A percentile compares a stretch with the other conserved stretches of the same genome.
Conservation (phyloP, 2,113 vertebrate species). For the Suncus etruscus region DNA sequence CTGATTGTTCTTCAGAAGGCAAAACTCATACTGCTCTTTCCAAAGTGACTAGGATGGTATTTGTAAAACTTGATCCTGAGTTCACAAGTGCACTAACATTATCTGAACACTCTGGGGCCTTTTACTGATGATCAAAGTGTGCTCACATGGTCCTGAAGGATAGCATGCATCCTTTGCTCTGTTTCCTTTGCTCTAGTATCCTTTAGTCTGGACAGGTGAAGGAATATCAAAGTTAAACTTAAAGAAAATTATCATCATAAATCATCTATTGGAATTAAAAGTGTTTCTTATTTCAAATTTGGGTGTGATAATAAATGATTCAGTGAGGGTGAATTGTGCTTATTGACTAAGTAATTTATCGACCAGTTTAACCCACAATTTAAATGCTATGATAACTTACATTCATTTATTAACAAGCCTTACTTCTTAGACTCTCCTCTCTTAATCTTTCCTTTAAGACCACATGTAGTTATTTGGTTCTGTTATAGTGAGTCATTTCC, state of each 20-base stretch:
- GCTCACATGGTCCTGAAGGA: neutral
- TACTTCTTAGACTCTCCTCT: neutral
- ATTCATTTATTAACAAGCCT: neutral
- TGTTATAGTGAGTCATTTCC: too few relatives aligned
- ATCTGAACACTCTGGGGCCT: neutral
- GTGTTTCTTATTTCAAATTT: neutral
- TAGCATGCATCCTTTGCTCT: too few relatives aligned
- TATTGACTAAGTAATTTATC: neutral
- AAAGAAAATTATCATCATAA: neutral
- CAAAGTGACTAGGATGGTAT: neutral
- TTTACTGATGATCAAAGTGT: too few relatives aligned
- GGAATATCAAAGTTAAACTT: constrained; percentile 30
- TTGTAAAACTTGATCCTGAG: neutral
- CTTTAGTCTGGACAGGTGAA: neutral
- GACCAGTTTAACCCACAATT: neutral
- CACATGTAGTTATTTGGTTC: neutral
- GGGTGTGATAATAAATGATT: neutral
- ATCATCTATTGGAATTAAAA: constrained; percentile 22
- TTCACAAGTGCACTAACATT: neutral
- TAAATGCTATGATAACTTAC: neutral
- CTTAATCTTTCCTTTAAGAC: neutral
- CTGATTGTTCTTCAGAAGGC: neutral
- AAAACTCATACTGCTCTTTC: neutral
- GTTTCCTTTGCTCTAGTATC: too few relatives aligned
- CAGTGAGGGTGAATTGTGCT: neutral